Percentiles rank a stretch among this genome's conserved stretches.
Evolutionary conservation across 2,888 invertebrate genomes (phyloP).

Genomic region (Scaptomyza flava): DNA sequence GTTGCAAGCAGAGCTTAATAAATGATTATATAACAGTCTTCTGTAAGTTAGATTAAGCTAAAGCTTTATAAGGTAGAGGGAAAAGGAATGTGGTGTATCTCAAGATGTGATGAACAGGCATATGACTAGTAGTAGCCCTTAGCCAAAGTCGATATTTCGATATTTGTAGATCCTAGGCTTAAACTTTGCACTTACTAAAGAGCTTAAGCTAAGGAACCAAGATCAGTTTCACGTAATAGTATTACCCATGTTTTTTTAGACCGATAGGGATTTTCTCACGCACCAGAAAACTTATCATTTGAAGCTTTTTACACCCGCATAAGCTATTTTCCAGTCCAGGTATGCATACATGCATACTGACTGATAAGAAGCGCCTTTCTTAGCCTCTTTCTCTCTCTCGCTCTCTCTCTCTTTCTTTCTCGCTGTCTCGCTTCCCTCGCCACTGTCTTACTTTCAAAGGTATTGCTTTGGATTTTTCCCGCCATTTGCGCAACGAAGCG

Average conservation of each 20-base stretch:
- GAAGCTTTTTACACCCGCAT: constrained; percentile 66
- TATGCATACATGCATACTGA: neutral
- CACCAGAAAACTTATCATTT: constrained; percentile 49
- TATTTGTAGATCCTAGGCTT: too few species aligned
- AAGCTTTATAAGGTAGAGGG: too few species aligned
- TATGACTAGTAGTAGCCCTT: too few species aligned
- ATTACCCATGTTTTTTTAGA: neutral
- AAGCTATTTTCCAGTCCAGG: constrained; percentile 7
- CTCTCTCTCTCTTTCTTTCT: neutral
- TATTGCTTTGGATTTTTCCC: constrained; percentile 62
- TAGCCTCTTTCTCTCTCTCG: neutral
- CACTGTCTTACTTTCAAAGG: neutral
- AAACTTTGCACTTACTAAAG: too few species aligned
- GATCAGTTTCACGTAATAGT: too few species aligned
- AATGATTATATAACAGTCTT: too few species aligned
- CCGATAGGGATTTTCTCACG: constrained; percentile 39
- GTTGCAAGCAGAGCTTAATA: too few species aligned
- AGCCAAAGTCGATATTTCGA: too few species aligned
- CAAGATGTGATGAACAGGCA: too few species aligned
- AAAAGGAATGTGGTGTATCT: too few species aligned
- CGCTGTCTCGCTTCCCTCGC: neutral
- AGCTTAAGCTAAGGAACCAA: too few species aligned
- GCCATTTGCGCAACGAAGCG: constrained; percentile 76
- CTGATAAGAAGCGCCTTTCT: constrained; percentile 35
- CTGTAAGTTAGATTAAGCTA: too few species aligned